Evolutionary conservation across 2,888 invertebrate genomes (phyloP).

Genomic region (Drosophila atroscutellata): DNA sequence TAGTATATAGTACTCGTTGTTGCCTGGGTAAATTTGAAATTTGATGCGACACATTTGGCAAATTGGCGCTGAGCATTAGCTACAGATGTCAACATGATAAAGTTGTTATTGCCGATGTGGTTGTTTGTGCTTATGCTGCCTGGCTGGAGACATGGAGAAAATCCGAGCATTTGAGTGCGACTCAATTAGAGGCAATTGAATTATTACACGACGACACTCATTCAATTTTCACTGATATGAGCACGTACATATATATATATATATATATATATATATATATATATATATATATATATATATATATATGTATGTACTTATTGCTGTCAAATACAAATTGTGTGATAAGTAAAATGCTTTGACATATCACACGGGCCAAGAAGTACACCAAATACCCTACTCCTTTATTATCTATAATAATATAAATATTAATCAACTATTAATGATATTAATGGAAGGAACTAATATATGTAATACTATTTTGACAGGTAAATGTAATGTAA

Average conservation of each 20-base stretch:
- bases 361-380: conserved; percentile 19
- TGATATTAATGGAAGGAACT: neutral
- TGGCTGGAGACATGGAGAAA: conserved; percentile 57
- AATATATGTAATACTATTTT: no score
- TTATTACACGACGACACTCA: conserved; percentile 79
- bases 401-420: neutral
- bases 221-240: conserved; percentile 66
- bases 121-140: conserved; percentile 1
- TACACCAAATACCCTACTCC: conserved; percentile 33
- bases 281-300: neutral
- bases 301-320: conserved; percentile 1
- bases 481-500: no score
- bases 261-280: neutral
- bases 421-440: neutral
- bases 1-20: conserved; percentile 4
- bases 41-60: conserved; percentile 77
- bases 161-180: conserved; percentile 69
- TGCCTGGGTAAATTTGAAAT: conserved; percentile 46
- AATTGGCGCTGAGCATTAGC: conserved; percentile 56
- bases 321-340: conserved; percentile 58
- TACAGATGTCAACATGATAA: conserved; percentile 38
- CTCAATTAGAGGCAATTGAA: conserved; percentile 79
- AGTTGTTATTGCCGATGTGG: conserved; percentile 12
- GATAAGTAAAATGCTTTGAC: conserved; percentile 54
- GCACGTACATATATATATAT: conserved; percentile 2